A percentile compares a stretch with the other conserved stretches of the same genome.
Evolutionary conservation across 2,888 invertebrate species (phyloP).

Genomic region (Lithophane semibrunnea): DNA sequence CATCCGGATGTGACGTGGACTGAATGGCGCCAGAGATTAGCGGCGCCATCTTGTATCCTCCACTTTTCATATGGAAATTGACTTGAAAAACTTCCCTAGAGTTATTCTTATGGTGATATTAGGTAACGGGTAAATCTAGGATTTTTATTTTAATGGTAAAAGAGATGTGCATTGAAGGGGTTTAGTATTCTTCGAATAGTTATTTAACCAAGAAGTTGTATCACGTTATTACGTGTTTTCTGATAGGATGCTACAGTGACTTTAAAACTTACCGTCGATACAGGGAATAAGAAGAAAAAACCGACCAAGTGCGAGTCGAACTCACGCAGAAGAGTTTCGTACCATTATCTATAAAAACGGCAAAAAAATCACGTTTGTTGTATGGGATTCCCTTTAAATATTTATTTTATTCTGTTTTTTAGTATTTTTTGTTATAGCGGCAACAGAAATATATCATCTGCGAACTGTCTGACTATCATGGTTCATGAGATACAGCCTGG

Average conservation of each 20-base stretch:
- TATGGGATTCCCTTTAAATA: too few species aligned
- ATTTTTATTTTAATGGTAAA: slow-evolving; percentile 13
- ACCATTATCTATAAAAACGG: too few species aligned
- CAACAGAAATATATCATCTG: too few species aligned
- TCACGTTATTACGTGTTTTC: not conserved
- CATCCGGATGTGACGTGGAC: slow-evolving; percentile 77
- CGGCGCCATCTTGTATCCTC: slow-evolving; percentile 56
- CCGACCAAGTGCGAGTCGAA: too few species aligned
- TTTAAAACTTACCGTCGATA: not conserved
- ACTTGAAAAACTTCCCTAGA: slow-evolving; percentile 48
- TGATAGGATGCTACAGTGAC: not conserved
- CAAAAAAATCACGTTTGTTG: too few species aligned
- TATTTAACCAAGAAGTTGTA: not conserved
- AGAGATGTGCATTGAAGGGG: not conserved
- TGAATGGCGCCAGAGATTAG: slow-evolving; percentile 77
- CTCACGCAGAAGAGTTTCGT: too few species aligned
- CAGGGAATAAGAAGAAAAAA: not conserved
- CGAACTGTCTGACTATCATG: too few species aligned
- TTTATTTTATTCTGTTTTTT: too few species aligned
- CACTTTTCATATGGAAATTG: slow-evolving; percentile 67
- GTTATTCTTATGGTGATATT: slow-evolving; percentile 53
- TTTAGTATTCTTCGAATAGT: not conserved
- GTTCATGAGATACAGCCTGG: too few species aligned
- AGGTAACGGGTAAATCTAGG: slow-evolving; percentile 36
- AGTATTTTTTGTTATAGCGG: too few species aligned